Percentiles rank a stretch among this genome's conserved stretches.
These are phyloP conservation scores for Chromobotia macracanthus DNA, from an alignment of 2,797 vertebrate genomes.

Conservation along the genomic window DNA sequence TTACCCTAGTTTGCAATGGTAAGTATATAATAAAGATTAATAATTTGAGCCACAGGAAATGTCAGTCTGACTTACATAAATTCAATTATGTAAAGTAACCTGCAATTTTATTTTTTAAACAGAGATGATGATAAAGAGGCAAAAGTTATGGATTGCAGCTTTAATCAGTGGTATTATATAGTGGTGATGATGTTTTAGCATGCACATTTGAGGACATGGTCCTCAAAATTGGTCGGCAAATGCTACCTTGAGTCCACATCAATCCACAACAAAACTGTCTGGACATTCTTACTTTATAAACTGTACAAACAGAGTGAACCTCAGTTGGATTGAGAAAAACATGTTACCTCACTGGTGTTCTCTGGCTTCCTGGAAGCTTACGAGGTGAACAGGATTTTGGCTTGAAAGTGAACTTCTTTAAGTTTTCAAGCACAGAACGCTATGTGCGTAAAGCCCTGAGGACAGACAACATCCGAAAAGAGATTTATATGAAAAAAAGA, in stretches of 20 bases:
- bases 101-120: not conserved
- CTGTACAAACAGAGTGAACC: slow-evolving; percentile 17
- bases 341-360: slow-evolving; percentile 92
- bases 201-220: not conserved
- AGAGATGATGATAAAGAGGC: not conserved
- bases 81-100: too few species aligned
- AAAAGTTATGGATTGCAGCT: too few species aligned
- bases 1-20: too few species aligned
- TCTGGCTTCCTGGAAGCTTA: slow-evolving; percentile 93
- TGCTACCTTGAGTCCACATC: not conserved
- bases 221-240: too few species aligned
- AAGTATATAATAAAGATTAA: too few species aligned
- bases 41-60: too few species aligned
- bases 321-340: slow-evolving; percentile 43
- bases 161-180: not conserved
- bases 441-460: slow-evolving; percentile 94
- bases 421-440: slow-evolving; percentile 97
- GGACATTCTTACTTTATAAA: slow-evolving; percentile 9
- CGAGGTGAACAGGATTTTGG: slow-evolving; percentile 94
- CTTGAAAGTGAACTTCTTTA: slow-evolving; percentile 95
- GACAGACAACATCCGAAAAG: slow-evolving; percentile 27
- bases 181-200: not conserved
- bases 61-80: too few species aligned
- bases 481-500: slow-evolving; percentile 41
- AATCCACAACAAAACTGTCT: slow-evolving; percentile 1